Percentiles rank a stretch among this genome's conserved stretches.
phyloP scores from a whole-genome alignment of 2,113 vertebrate genomes.

The Sinocyclocheilus anshuiensis region DNA sequence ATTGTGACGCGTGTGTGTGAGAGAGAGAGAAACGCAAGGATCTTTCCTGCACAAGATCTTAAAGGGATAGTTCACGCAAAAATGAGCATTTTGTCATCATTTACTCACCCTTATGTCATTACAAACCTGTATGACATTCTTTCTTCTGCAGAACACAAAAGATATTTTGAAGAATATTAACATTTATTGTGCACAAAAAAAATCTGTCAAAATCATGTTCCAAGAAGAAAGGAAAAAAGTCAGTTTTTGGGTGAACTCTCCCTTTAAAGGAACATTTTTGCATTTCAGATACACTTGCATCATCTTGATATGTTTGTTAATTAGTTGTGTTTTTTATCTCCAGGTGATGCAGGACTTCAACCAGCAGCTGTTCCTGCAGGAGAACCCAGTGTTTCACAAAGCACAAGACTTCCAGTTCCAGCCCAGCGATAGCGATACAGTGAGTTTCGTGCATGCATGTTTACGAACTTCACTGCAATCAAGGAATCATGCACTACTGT shows the following conservation, averaged over 20 bases:
- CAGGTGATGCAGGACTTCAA: conserved; percentile 96
- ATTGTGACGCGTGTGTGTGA: background rate
- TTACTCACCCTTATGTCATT: background rate
- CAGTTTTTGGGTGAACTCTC: background rate
- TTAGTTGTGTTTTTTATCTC: conserved; percentile 44
- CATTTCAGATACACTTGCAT: background rate
- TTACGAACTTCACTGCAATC: background rate
- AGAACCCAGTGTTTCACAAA: conserved; percentile 93
- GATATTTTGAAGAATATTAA: background rate
- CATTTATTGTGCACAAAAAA: background rate
- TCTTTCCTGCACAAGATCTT: no score
- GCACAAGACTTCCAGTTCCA: conserved; percentile 95
- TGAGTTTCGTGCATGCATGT: conserved; percentile 70
- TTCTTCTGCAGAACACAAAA: background rate
- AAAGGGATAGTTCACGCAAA: no score
- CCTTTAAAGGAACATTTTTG: background rate
- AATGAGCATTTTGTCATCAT: background rate
- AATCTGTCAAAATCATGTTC: background rate
- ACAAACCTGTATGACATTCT: background rate
- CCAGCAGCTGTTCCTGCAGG: conserved; percentile 94
- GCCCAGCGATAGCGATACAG: conserved; percentile 91
- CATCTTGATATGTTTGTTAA: background rate
- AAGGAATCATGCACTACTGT: background rate
- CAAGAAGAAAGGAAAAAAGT: background rate
- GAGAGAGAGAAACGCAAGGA: no score